Percentiles rank a stretch among this genome's conserved stretches.
phyloP scores from a whole-genome alignment of 2,888 invertebrate species.

The Hesperia comma region DNA sequence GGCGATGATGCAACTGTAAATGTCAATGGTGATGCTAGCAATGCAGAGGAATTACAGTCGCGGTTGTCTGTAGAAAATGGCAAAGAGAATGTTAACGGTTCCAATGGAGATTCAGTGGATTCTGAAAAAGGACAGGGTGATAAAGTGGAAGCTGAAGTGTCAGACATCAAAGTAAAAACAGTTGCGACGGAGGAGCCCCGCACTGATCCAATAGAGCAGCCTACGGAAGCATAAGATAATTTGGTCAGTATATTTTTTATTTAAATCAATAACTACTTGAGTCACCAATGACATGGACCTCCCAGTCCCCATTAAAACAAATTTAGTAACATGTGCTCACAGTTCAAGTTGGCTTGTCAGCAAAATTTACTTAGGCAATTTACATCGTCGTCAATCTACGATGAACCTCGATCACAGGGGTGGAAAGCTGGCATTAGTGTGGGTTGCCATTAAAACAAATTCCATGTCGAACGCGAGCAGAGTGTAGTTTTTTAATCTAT shows the following conservation, averaged over 20 bases:
- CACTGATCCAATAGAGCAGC: constrained; percentile 75
- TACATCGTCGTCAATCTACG: too few relatives aligned
- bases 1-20: constrained; percentile 57
- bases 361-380: too few relatives aligned
- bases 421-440: too few relatives aligned
- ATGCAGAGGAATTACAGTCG: constrained; percentile 65
- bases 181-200: constrained; percentile 76
- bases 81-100: constrained; percentile 53
- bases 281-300: too few relatives aligned
- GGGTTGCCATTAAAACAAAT: too few relatives aligned
- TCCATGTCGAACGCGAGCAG: too few relatives aligned
- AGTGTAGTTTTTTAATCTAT: too few relatives aligned
- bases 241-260: constrained; percentile 57
- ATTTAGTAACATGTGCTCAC: too few relatives aligned
- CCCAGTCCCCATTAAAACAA: too few relatives aligned
- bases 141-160: constrained; percentile 58
- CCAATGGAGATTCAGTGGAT: constrained; percentile 47
- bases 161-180: constrained; percentile 84
- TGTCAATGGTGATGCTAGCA: constrained; percentile 66
- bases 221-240: constrained; percentile 78
- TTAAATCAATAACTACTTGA: too few relatives aligned
- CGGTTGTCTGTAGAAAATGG: constrained; percentile 70
- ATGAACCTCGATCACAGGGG: too few relatives aligned
- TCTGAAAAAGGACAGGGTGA: constrained; percentile 70
- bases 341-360: too few relatives aligned